A percentile compares a stretch with the other conserved stretches of the same genome.
Evolutionary conservation across 1,140 invertebrate genomes (phyloP).

Genomic region (Megalopta genalis): DNA sequence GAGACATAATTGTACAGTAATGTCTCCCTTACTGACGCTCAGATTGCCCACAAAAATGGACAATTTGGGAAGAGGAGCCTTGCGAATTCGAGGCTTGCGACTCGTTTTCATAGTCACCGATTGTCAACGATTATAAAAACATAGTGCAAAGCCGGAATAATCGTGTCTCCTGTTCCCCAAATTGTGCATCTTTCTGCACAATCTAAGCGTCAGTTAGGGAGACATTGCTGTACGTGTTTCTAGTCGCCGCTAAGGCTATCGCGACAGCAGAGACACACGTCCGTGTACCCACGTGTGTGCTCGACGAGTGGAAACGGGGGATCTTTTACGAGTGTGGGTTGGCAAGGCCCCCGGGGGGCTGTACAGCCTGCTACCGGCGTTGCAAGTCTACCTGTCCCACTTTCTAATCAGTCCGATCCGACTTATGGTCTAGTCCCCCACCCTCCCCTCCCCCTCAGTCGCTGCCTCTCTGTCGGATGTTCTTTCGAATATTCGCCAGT

Average conservation of each 20-base stretch:
- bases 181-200: no score
- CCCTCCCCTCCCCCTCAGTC: not conserved
- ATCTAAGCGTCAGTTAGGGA: no score
- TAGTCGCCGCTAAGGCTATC: not conserved
- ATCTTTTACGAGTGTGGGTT: constrained; percentile 69
- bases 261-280: not conserved
- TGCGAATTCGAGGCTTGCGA: no score
- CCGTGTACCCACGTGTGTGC: constrained; percentile 13
- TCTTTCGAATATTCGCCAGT: constrained; percentile 12
- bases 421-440: constrained; percentile 29
- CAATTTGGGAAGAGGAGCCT: no score
- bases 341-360: constrained; percentile 64
- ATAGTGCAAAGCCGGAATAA: no score
- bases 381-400: constrained; percentile 71
- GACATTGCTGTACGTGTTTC: no score
- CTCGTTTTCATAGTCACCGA: no score
- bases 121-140: no score
- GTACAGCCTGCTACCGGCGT: constrained; percentile 62
- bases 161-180: no score
- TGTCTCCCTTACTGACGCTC: no score
- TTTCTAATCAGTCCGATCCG: constrained; percentile 77
- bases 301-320: constrained; percentile 30
- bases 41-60: no score
- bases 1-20: no score
- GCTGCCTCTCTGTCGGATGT: constrained; percentile 15